Conservation (phyloP, 2,113 vertebrate genomes). For the Etheostoma cragini region DNA sequence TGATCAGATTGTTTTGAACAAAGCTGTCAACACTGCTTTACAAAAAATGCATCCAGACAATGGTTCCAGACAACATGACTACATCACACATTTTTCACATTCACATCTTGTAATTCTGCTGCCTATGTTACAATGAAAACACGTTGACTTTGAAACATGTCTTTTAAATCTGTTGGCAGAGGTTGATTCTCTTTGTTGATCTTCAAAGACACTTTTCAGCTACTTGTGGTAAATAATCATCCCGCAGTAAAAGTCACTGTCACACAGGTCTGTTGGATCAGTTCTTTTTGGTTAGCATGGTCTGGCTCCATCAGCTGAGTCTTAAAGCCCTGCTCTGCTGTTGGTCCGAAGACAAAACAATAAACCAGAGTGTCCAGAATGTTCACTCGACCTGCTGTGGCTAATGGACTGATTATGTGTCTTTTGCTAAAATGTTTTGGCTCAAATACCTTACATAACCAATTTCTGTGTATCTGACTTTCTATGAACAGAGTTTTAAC, state of each 20-base stretch:
- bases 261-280: neutral
- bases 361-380: neutral
- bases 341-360: slow-evolving; percentile 24
- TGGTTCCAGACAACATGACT: neutral
- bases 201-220: neutral
- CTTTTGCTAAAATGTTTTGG: neutral
- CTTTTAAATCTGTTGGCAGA: neutral
- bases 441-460: neutral
- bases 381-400: neutral
- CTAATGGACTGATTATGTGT: neutral
- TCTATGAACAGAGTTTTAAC: too few species aligned
- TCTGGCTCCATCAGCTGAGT: neutral
- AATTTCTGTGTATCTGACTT: neutral
- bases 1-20: too few species aligned
- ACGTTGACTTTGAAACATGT: neutral
- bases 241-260: neutral
- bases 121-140: slow-evolving; percentile 6
- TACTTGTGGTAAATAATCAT: neutral
- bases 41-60: neutral
- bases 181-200: slow-evolving; percentile 8
- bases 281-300: slow-evolving; percentile 24
- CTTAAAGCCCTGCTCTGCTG: neutral
- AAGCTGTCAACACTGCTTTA: neutral
- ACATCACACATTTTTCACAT: neutral
- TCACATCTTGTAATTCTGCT: neutral